phyloP scores from a whole-genome alignment of 2,797 vertebrate genomes.

The Brachyalestes nurse region DNA sequence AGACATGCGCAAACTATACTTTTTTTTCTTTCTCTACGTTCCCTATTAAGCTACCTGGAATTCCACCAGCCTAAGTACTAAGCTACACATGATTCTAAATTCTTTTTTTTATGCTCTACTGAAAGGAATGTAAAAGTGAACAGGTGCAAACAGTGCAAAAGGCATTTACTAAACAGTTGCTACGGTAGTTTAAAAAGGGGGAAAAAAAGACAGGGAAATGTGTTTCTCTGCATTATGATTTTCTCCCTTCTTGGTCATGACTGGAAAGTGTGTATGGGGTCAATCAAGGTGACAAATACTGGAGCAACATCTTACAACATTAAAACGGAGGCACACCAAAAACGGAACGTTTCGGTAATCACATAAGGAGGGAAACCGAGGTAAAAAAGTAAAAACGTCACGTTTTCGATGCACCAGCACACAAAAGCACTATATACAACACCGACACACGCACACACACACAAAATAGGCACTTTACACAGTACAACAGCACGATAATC shows the following conservation, averaged over 20 bases:
- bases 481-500: conserved; percentile 77
- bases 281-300: conserved; percentile 40
- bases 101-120: conserved; percentile 60
- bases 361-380: conserved; percentile 65
- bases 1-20: conserved; percentile 16
- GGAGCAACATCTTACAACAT: conserved; percentile 72
- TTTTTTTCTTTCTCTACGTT: neutral
- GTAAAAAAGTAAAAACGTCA: conserved; percentile 49
- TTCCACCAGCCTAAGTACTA: conserved; percentile 12
- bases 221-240: conserved; percentile 51
- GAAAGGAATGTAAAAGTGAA: conserved; percentile 72
- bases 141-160: conserved; percentile 80
- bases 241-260: conserved; percentile 62
- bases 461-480: conserved; percentile 60
- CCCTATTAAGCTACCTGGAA: conserved; percentile 15
- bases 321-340: conserved; percentile 73
- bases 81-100: conserved; percentile 39
- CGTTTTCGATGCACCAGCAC: conserved; percentile 77
- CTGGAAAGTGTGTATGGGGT: conserved; percentile 55
- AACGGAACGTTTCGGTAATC: conserved; percentile 71
- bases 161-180: conserved; percentile 69
- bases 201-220: conserved; percentile 10
- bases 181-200: conserved; percentile 71
- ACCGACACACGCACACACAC: conserved; percentile 74
- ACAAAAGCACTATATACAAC: conserved; percentile 80